phyloP scores from a whole-genome alignment of 2,888 invertebrate genomes.

The Tipula vernalis region DNA sequence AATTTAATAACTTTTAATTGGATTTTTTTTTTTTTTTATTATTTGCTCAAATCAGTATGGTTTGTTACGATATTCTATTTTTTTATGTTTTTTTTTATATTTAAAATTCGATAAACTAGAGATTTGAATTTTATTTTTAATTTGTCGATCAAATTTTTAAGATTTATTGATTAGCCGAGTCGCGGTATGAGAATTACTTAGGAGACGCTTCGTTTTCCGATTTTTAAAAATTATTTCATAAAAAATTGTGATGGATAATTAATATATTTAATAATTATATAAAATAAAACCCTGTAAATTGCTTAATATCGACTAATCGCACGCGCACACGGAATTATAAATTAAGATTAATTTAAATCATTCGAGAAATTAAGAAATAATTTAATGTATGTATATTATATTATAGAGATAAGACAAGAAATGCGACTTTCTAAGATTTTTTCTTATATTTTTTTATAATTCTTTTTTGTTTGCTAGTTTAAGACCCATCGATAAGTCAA shows the following conservation, averaged over 20 bases:
- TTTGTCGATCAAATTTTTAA: background rate
- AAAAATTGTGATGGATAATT: background rate
- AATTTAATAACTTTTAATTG: background rate
- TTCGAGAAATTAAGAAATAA: background rate
- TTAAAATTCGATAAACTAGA: conserved; percentile 4
- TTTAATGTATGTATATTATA: background rate
- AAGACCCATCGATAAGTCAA: background rate
- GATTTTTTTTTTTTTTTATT: background rate
- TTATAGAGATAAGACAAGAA: background rate
- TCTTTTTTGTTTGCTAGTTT: background rate
- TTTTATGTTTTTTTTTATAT: background rate
- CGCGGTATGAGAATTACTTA: background rate
- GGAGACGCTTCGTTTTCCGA: background rate
- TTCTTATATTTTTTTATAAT: background rate
- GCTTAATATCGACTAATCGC: background rate
- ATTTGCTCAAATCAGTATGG: background rate
- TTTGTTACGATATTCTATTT: background rate
- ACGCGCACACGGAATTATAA: background rate
- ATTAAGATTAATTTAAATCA: background rate
- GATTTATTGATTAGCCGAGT: background rate
- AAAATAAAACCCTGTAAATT: background rate
- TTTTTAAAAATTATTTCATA: background rate
- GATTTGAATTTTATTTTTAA: background rate
- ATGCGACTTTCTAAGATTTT: background rate
- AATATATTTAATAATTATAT: background rate